Evolutionary conservation across 2,888 invertebrate genomes (phyloP).

Genomic region (Hirtodrosophila trivittata): DNA sequence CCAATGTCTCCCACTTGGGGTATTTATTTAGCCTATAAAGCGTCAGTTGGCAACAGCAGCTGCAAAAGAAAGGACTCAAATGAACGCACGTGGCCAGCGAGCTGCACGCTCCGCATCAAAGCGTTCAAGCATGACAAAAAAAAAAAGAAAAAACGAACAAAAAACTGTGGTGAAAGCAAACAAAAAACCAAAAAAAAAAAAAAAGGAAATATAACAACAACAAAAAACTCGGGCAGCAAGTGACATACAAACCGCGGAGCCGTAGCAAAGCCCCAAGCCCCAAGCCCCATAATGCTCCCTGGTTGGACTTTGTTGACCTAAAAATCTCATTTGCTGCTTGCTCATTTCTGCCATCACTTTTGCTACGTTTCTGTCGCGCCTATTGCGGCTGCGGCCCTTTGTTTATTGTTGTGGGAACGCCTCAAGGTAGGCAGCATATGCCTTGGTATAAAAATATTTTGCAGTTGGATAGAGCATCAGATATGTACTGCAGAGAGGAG

Average conservation of each 20-base stretch:
- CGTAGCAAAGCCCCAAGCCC: constrained; percentile 26
- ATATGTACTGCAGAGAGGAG: not conserved
- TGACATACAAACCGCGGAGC: constrained; percentile 60
- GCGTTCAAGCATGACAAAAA: constrained; percentile 58
- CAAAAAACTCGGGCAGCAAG: constrained; percentile 41
- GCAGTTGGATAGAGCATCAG: constrained; percentile 9
- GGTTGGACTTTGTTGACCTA: constrained; percentile 76
- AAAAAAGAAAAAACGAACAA: constrained; percentile 12
- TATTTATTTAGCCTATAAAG: constrained; percentile 80
- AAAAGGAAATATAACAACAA: constrained; percentile 14
- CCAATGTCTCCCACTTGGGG: constrained; percentile 35
- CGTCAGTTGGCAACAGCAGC: constrained; percentile 62
- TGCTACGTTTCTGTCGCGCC: constrained; percentile 47
- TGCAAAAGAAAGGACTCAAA: constrained; percentile 38
- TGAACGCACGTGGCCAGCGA: constrained; percentile 56
- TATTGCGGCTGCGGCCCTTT: constrained; percentile 8
- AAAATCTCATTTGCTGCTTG: constrained; percentile 77
- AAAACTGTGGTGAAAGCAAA: constrained; percentile 41
- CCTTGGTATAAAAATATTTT: constrained; percentile 41
- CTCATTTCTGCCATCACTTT: constrained; percentile 73
- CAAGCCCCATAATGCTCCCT: constrained; percentile 39
- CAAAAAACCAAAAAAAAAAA: no score
- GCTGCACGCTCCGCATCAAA: constrained; percentile 64
- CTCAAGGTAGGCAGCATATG: constrained; percentile 33
- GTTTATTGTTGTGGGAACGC: constrained; percentile 44